Evolutionary conservation across 2,113 vertebrate genomes (phyloP), one percentile per base, ranked within the genome.

Genomic region (Gasterosteus nipponicus): DNA sequence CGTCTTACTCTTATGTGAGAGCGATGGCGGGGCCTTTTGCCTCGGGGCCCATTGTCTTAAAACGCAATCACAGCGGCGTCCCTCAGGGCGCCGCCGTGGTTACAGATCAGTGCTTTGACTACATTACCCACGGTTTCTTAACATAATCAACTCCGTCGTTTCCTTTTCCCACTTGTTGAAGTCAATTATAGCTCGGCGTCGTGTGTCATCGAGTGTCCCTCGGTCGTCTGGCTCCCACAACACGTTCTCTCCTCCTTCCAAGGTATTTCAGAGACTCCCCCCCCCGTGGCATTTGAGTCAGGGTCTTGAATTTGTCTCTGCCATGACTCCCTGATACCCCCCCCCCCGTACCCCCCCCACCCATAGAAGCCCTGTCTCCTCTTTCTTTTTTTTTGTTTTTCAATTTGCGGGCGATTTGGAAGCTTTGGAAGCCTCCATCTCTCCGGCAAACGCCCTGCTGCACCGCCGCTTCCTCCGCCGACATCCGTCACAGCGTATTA

Each of bases 401-500:
- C 42, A 58, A 19, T 0, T 31, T 16, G 19, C 58, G 38, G 10
- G 12, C 39, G 61, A 12, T 41, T 62, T 71, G 1, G 41, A 67
- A 71, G 54, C 22, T 39, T 68, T 15, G 0, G 6, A 18, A 12
- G 31, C 39, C 31, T 81, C 62, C 18, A 49, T 82, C 62, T 63
- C 68, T 12, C 22, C 7, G 10, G 54, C 46, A 10, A 19, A 1
- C 16, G 16, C 53, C 53, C 49, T 60, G 31, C 71, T 61, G 35
- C 8, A 16, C 35, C 69, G 35, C 22, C 53, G 47, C 16, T 1
- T 35, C 47, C 78, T 70, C 16, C 65, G 47, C 65, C 58, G 47
- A 65, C 66, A 70, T 53, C 66, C 53, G 47, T 70, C 71, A 75
- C 66, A 65, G 51, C 26, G 41, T 22, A 64, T 75, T 70, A 81